Evolutionary conservation across 2,888 invertebrate species (phyloP), one percentile per base, ranked within the genome.

Genomic region (Drosophila barbarae): DNA sequence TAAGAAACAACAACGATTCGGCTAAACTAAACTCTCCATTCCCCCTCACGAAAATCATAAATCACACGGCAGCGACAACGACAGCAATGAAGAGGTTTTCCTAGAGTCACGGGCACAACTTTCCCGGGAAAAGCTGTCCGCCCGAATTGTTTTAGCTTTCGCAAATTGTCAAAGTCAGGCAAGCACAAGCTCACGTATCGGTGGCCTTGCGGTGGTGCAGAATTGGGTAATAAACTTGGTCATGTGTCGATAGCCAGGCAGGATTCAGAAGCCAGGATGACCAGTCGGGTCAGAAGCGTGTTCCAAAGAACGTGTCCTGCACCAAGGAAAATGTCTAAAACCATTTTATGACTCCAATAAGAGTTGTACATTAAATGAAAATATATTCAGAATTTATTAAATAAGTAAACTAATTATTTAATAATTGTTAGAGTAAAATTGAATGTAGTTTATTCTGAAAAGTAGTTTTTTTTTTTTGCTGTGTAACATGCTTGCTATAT

Each of bases 21-120:
- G 35, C 32, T 21, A 21, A 39, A 46, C 46, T 66, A 46, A 47
- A 54, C 63, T 23, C 39, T 23, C 26, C 26, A 32, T 18, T 13
- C 18, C 39, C 32, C 15, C 41, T 49, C 65, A 72, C 66, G 60
- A 79, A 76, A 74, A 82, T 82, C 80, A 79, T 79, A 79, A 79
- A 79, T 79, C 79, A 79, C 80, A 70, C 53, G 46, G 63, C 57
- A 55, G 35, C 51, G 23, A 53, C 23, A 53, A 28, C 54, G 54
- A 26, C 34, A 15, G n/a, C 60, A 34, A 59, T 34, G 61, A 61
- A 60, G 59, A 38, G 46, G 38, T 52, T 42, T 23, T 10, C 10
- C 42, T 44, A 44, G 7, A 41, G 34, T 46, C 18, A 46, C 61
- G 47, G 38, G 15, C 58, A 18, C 39, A 61, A 73, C 55, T 56